These are phyloP conservation scores for Kryptolebias marmoratus DNA, from an alignment of 2,113 vertebrate species.

Conservation along the genomic window DNA sequence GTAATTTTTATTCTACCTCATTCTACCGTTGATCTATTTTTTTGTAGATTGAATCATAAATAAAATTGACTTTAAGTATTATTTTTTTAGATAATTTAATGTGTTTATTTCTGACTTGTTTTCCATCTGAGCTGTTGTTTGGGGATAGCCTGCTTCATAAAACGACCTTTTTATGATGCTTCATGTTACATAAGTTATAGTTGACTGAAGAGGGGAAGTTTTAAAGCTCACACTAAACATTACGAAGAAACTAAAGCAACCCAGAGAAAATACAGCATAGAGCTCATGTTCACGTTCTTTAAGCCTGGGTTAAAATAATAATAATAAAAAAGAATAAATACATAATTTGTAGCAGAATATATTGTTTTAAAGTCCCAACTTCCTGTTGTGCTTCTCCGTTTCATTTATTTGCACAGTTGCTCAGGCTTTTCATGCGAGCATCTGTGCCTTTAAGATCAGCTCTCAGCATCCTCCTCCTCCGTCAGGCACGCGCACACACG, in stretches of 20 bases:
- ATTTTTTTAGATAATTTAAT: too few species aligned
- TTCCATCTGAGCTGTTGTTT: background rate
- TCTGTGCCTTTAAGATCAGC: slow-evolving; percentile 80
- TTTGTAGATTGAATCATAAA: too few species aligned
- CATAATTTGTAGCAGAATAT: background rate
- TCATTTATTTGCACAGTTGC: background rate
- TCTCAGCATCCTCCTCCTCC: slow-evolving; percentile 72
- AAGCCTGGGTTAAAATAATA: too few species aligned
- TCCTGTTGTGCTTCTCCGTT: background rate
- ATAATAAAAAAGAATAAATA: too few species aligned
- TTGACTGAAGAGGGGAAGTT: background rate
- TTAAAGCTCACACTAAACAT: background rate
- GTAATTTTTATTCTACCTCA: too few species aligned
- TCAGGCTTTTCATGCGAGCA: background rate
- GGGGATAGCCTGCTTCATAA: background rate
- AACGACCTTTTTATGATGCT: background rate
- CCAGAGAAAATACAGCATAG: background rate
- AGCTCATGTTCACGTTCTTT: background rate
- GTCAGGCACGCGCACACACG: slow-evolving; percentile 61
- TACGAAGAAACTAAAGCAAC: background rate
- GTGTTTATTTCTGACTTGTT: background rate
- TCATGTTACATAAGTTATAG: slow-evolving; percentile 28
- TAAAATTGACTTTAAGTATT: too few species aligned
- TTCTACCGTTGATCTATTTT: too few species aligned
- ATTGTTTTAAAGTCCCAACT: background rate